phyloP scores from a whole-genome alignment of 2,113 vertebrate genomes.

The Scomber scombrus region DNA sequence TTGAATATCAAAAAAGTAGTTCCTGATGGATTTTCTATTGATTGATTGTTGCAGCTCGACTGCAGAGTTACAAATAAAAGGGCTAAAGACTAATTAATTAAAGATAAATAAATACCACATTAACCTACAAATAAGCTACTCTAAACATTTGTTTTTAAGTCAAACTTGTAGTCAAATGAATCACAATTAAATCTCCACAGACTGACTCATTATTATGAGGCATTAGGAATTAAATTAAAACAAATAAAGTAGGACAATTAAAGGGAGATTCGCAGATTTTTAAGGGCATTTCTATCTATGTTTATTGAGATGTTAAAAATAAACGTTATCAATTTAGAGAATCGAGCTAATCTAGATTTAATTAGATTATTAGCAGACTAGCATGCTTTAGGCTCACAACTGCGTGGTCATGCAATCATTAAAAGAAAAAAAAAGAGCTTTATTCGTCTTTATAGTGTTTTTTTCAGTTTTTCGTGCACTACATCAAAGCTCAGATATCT shows the following conservation, averaged over 20 bases:
- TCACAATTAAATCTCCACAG: background rate
- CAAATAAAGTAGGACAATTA: background rate
- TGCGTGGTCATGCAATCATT: background rate
- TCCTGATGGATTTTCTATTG: no score
- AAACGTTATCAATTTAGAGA: background rate
- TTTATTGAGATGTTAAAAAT: constrained; percentile 7
- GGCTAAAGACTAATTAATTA: background rate
- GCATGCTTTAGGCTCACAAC: constrained; percentile 26
- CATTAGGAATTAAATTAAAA: constrained; percentile 1
- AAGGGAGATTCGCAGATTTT: constrained; percentile 14
- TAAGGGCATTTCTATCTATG: constrained; percentile 26
- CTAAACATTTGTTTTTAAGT: constrained; percentile 5
- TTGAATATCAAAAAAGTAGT: no score
- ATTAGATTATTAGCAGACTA: constrained; percentile 3
- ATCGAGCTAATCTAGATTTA: background rate
- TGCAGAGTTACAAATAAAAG: background rate
- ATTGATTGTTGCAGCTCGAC: no score
- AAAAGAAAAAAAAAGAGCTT: background rate
- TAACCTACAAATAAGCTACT: background rate
- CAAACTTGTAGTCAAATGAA: background rate
- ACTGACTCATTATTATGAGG: background rate
- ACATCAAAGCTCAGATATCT: constrained; percentile 7
- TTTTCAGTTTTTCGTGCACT: constrained; percentile 28
- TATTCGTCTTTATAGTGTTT: constrained; percentile 30
- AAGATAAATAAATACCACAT: background rate